A percentile compares a stretch with the other conserved stretches of the same genome.
Evolutionary conservation across 2,113 vertebrate genomes (phyloP).

Genomic region (Coreoperca whiteheadi): DNA sequence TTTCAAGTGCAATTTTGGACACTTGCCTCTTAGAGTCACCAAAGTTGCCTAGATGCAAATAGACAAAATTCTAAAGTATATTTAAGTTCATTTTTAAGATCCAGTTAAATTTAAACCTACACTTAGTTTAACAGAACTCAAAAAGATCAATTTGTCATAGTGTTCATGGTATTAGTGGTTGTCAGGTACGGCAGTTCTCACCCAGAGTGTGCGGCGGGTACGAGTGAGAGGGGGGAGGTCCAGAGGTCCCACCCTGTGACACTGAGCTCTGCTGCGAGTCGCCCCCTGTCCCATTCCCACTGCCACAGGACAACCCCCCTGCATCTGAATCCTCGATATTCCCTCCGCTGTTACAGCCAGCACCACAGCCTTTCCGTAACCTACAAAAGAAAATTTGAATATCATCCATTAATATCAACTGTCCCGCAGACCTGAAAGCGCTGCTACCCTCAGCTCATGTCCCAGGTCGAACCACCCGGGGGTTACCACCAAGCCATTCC

Average conservation of each 20-base stretch:
- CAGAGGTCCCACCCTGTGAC: conserved; percentile 85
- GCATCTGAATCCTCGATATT: conserved; percentile 97
- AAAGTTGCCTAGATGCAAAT: too few species aligned
- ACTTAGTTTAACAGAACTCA: neutral
- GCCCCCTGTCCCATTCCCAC: conserved; percentile 85
- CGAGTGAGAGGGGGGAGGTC: conserved; percentile 86
- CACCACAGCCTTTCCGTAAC: conserved; percentile 96
- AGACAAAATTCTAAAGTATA: too few species aligned
- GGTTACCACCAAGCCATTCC: too few species aligned
- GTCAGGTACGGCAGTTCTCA: conserved; percentile 60
- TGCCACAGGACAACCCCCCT: conserved; percentile 90
- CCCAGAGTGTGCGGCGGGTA: conserved; percentile 89
- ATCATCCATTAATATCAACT: neutral
- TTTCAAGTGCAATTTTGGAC: too few species aligned
- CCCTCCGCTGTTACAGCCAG: conserved; percentile 98
- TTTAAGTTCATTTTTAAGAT: neutral
- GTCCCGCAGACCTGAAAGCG: too few species aligned
- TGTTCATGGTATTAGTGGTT: neutral
- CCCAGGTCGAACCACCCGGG: too few species aligned
- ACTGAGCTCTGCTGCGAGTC: conserved; percentile 90
- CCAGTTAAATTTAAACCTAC: neutral
- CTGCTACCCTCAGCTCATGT: too few species aligned
- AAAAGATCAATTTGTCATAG: neutral
- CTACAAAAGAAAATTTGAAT: conserved; percentile 67
- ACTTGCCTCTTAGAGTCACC: too few species aligned